Evolutionary conservation across 2,888 invertebrate species (phyloP).

Genomic region (Drosophila tanythrix): DNA sequence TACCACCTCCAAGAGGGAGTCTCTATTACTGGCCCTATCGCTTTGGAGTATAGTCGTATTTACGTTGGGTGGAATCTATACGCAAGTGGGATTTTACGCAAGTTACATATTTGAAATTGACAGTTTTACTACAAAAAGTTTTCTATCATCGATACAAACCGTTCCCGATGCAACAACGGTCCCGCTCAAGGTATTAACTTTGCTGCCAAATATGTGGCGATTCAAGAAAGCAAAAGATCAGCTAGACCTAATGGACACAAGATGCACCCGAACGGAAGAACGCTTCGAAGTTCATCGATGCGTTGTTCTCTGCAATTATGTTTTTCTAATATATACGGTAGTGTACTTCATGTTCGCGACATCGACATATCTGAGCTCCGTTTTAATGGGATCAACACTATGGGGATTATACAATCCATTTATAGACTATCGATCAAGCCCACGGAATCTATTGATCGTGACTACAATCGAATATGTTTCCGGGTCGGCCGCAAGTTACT

Average conservation of each 20-base stretch:
- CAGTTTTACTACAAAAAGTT: conserved; percentile 30
- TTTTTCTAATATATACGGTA: conserved; percentile 29
- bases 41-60: conserved; percentile 1
- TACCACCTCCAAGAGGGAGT: neutral
- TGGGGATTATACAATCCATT: conserved; percentile 53
- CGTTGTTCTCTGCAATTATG: conserved; percentile 35
- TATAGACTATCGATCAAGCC: conserved; percentile 27
- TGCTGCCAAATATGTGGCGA: conserved; percentile 25
- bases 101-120: conserved; percentile 37
- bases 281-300: conserved; percentile 26
- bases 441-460: conserved; percentile 24
- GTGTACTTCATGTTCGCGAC: conserved; percentile 17
- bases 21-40: conserved; percentile 8
- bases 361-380: conserved; percentile 30
- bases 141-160: conserved; percentile 44
- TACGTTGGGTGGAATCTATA: conserved; percentile 1
- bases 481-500: neutral
- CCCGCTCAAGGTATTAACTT: conserved; percentile 5
- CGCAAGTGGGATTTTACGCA: conserved; percentile 41
- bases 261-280: conserved; percentile 18
- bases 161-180: conserved; percentile 26
- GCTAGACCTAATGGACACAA: conserved; percentile 40
- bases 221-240: conserved; percentile 33
- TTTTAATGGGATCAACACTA: conserved; percentile 26
- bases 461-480: conserved; percentile 15